phyloP scores from a whole-genome alignment of 2,888 invertebrate genomes.

The Galerucella pusilla region DNA sequence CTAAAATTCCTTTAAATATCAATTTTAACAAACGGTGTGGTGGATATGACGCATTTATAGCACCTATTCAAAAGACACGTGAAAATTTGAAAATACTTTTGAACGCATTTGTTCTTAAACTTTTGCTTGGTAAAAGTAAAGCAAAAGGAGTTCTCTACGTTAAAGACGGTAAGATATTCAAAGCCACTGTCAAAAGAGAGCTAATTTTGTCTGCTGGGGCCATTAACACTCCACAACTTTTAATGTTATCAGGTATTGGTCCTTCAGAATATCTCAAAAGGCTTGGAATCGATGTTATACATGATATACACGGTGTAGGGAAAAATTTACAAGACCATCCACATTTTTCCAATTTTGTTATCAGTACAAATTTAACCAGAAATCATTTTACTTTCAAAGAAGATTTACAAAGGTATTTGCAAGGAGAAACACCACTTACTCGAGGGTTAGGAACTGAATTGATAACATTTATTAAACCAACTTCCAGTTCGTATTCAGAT shows the following conservation, averaged over 20 bases:
- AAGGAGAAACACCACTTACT: constrained; percentile 25
- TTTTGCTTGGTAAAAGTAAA: constrained; percentile 6
- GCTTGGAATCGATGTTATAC: constrained; percentile 70
- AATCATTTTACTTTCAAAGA: constrained; percentile 13
- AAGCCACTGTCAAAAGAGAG: constrained; percentile 74
- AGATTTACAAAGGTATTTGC: constrained; percentile 23
- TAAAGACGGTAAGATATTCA: constrained; percentile 53
- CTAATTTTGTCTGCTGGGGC: constrained; percentile 62
- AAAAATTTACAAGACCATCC: constrained; percentile 83
- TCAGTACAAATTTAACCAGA: constrained; percentile 23
- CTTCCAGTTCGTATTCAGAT: background rate
- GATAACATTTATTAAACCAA: background rate
- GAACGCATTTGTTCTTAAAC: constrained; percentile 59
- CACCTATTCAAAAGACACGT: constrained; percentile 4
- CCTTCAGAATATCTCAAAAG: too few relatives aligned
- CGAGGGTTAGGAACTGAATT: background rate
- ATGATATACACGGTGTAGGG: constrained; percentile 79
- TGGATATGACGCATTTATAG: constrained; percentile 31
- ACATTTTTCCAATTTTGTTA: constrained; percentile 17
- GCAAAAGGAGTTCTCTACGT: constrained; percentile 33
- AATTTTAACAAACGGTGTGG: constrained; percentile 34
- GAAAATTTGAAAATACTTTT: constrained; percentile 67
- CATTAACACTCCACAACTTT: too few relatives aligned
- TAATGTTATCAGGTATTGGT: too few relatives aligned
- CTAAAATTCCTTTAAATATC: constrained; percentile 32